phyloP scores from a whole-genome alignment of 2,113 vertebrate genomes.

The Acanthochromis polyacanthus region DNA sequence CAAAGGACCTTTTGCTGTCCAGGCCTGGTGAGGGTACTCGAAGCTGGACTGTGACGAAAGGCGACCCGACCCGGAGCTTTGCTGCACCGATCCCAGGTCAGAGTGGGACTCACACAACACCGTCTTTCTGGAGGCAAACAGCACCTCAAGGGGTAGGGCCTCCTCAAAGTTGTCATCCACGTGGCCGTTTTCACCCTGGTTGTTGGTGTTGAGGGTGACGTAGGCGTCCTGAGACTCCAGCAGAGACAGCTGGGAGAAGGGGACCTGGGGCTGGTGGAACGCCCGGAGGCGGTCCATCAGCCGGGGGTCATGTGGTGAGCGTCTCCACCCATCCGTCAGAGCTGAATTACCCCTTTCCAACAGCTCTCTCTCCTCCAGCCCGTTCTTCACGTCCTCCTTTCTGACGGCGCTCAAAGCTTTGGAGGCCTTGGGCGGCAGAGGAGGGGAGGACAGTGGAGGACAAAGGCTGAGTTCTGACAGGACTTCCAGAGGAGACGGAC shows the following conservation, averaged over 20 bases:
- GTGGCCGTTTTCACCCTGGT: slow-evolving; percentile 19
- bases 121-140: slow-evolving; percentile 71
- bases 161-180: slow-evolving; percentile 73
- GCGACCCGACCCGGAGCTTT: slow-evolving; percentile 72
- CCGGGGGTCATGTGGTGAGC: slow-evolving; percentile 63
- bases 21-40: slow-evolving; percentile 84
- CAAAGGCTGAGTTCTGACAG: slow-evolving; percentile 85
- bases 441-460: slow-evolving; percentile 53
- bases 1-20: slow-evolving; percentile 74
- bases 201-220: slow-evolving; percentile 81
- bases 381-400: slow-evolving; percentile 33
- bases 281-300: slow-evolving; percentile 70
- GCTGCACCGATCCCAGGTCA: slow-evolving; percentile 77
- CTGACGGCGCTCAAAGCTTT: background rate
- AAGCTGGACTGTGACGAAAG: slow-evolving; percentile 84
- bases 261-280: slow-evolving; percentile 58
- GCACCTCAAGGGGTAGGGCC: slow-evolving; percentile 64
- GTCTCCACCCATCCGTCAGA: slow-evolving; percentile 42
- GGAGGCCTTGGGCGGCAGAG: slow-evolving; percentile 62
- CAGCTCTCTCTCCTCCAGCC: slow-evolving; percentile 5
- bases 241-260: slow-evolving; percentile 61
- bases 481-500: slow-evolving; percentile 83
- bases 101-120: slow-evolving; percentile 71
- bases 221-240: slow-evolving; percentile 86
- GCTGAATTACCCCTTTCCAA: slow-evolving; percentile 12